Evolutionary conservation across 2,888 invertebrate species (phyloP), one percentile per base, ranked within the genome.

Genomic region (Drosophila seclusa): DNA sequence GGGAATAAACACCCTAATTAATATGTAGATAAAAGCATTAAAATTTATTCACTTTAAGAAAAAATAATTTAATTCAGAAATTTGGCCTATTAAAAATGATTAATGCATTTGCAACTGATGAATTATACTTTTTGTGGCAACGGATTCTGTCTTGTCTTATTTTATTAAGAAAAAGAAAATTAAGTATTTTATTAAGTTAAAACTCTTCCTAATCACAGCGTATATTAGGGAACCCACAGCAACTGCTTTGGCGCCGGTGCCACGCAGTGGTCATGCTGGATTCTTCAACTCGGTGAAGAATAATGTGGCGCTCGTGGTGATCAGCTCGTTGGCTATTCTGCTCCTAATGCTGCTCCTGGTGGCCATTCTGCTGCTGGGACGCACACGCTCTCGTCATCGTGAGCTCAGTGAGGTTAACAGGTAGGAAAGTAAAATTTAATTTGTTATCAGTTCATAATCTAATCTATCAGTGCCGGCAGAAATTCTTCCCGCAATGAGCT

Each of bases 171-270:
- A 24, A 24, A 24, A 2, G 16, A 45, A 24, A 16, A 16, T 24
- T 45, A 24, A 45, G 8, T 45, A 24, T 18, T 27, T 36, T 24
- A 18, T n/a, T 31, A 11, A 57, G 8, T n/a, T 4, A 1, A 42
- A 2, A 24, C n/a, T 8, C 6, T 13, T 32, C 6, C 10, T 7
- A n/a, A 45, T 78, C 75, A 0, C 58, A 93, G 93, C 93, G 2
- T 93, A 93, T 45, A 78, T 93, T 1, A 89, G 91, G 27, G 93
- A 93, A 36, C 93, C 93, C 0, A 92, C 92, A 21, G 93, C 93
- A 4, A 93, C 93, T 7, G 93, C 93, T 1, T 74, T 93, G 65
- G 92, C 93, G 0, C 93, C 93, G 0, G 92, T 93, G 7, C 92
- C 91, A 0, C 91, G 91, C 24, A 91, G 90, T 66, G 84, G 91